Conservation (phyloP, 2,888 invertebrate species). For the Dynastes grantii region DNA sequence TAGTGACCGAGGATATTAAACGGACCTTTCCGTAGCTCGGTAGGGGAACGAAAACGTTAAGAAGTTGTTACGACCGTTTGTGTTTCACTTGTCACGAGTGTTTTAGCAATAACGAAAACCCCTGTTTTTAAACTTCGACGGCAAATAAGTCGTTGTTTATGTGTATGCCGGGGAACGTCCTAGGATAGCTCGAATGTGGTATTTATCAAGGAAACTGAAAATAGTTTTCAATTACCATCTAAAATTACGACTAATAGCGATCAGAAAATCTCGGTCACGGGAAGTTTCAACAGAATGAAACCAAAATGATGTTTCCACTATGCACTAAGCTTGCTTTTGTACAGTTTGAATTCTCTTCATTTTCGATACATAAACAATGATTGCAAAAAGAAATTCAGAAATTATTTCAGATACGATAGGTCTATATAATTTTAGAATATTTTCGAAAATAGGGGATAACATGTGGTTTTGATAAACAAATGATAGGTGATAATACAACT, state of each 20-base stretch:
- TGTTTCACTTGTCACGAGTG: conserved; percentile 47
- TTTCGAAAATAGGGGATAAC: no score
- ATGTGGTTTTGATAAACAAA: no score
- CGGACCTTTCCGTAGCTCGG: conserved; percentile 17
- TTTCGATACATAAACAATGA: no score
- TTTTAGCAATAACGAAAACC: conserved; percentile 1
- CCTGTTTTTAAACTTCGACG: conserved; percentile 28
- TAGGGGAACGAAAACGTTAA: conserved; percentile 26
- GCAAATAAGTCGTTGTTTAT: not conserved
- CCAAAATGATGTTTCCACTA: no score
- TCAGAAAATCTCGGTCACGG: conserved; percentile 47
- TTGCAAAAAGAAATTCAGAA: no score
- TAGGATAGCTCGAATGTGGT: conserved; percentile 4
- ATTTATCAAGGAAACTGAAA: conserved; percentile 46
- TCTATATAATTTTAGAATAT: no score
- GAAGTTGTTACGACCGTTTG: conserved; percentile 46
- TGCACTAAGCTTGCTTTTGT: no score
- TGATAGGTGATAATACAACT: no score
- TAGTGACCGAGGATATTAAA: conserved; percentile 51
- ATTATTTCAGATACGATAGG: no score
- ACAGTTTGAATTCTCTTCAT: no score
- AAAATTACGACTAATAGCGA: conserved; percentile 56
- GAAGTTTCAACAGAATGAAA: no score
- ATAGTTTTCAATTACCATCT: conserved; percentile 56
- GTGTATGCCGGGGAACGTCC: not conserved